A percentile compares a stretch with the other conserved stretches of the same genome.
phyloP scores from a whole-genome alignment of 2,113 vertebrate genomes.

The Xiphophorus couchianus region DNA sequence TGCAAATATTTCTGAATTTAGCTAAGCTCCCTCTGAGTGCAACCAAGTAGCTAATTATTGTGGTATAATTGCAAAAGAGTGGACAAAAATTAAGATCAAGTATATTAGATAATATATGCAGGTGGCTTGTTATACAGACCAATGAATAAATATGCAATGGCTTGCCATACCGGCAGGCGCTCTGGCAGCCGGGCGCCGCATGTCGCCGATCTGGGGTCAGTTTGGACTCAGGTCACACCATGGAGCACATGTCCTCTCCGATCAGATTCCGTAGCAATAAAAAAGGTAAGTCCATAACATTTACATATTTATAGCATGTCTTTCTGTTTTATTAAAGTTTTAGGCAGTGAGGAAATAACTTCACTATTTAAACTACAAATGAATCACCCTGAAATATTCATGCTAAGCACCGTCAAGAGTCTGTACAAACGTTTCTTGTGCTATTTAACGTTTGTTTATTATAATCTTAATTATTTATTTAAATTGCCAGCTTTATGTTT shows the following conservation, averaged over 20 bases:
- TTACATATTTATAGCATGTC: not conserved
- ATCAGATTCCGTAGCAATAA: constrained; percentile 61
- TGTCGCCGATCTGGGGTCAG: constrained; percentile 4
- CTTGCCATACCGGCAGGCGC: not conserved
- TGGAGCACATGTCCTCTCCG: constrained; percentile 73
- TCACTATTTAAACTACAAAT: not conserved
- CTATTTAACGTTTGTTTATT: too few species aligned
- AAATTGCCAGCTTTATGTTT: fast-evolving
- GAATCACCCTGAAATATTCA: not conserved
- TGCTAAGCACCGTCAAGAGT: not conserved
- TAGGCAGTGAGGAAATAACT: not conserved
- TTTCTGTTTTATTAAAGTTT: not conserved
- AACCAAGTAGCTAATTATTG: not conserved
- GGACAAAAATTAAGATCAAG: not conserved
- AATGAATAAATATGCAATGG: not conserved
- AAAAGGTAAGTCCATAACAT: constrained; percentile 48
- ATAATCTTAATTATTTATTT: not conserved
- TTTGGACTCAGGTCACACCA: constrained; percentile 12
- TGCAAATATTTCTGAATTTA: too few species aligned
- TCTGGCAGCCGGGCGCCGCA: not conserved
- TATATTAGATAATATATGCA: not conserved
- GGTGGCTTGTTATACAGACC: not conserved
- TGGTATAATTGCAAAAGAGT: not conserved
- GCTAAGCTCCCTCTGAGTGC: too few species aligned
- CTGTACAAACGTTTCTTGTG: too few species aligned